Evolutionary conservation across 2,113 vertebrate genomes (phyloP), one percentile per base, ranked within the genome.

Genomic region (Mystacornis crossleyi): DNA sequence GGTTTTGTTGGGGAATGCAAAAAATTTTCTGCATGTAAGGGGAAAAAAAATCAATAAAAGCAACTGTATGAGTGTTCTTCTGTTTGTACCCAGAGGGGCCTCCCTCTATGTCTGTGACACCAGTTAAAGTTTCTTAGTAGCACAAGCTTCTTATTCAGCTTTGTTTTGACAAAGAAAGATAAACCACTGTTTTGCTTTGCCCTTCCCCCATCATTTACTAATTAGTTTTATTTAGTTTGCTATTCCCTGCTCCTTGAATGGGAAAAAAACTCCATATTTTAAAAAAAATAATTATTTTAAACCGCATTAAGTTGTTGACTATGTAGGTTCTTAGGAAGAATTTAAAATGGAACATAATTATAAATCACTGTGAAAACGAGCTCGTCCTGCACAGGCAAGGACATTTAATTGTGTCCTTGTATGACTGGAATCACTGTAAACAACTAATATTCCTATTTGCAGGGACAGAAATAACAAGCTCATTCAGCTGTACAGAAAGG

Each of bases 71-170:
- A 93, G 45, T 86, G 54, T 38, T 88, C 42, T 64, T 95, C 86
- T 96, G 93, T 93, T 62, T 80, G 29, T 40, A 88, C 50, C 36
- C 14, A 1, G 51, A 86, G 47, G 55, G 71, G 91, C 70, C 94
- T 91, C 91, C 89, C 86, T 70, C 82, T 18, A 14, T 36, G 82
- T 20, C 74, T 53, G 36, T 16, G 74, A 51, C 64, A 79, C 67
- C 92, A 84, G 48, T 58, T 78, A 78, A 90, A 92, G 61, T 93
- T 83, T 64, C 80, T 89, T 51, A 69, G 69, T 9, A 79, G 89
- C 89, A 97, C 96, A 96, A 93, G 86, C 94, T 95, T 89, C 96
- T 96, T 96, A 95, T 96, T 97, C 95, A 96, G 94, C 91, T 94
- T 91, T 93, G 93, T 94, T 96, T 95, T 91, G 73, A 95, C 91